Conservation (phyloP, 2,888 invertebrate genomes). For the Nebria brevicollis region DNA sequence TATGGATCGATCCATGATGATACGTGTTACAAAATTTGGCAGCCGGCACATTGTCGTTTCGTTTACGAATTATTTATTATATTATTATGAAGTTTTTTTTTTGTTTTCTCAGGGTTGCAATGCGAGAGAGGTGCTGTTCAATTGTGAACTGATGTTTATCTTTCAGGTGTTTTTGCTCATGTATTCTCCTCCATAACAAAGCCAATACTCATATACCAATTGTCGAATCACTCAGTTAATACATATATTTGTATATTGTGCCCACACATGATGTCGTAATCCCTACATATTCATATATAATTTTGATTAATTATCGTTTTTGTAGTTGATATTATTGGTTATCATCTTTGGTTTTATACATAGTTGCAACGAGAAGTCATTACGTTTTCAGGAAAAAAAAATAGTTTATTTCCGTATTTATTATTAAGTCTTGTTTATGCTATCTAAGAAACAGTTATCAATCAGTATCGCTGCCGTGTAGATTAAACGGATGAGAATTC, state of each 20-base stretch:
- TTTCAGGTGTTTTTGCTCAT: slow-evolving; percentile 43
- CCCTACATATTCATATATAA: neutral
- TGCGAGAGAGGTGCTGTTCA: slow-evolving; percentile 41
- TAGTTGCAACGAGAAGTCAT: slow-evolving; percentile 38
- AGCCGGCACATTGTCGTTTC: slow-evolving; percentile 31
- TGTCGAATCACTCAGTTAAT: slow-evolving; percentile 6
- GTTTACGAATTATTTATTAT: slow-evolving; percentile 32
- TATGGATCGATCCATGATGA: slow-evolving; percentile 4
- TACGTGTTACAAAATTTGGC: neutral
- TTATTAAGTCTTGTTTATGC: slow-evolving; percentile 48
- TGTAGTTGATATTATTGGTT: slow-evolving; percentile 49
- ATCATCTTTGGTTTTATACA: slow-evolving; percentile 40
- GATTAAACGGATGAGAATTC: neutral
- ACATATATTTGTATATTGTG: neutral
- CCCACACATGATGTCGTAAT: too few species aligned
- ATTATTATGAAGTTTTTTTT: slow-evolving; percentile 28
- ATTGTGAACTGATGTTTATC: slow-evolving; percentile 34
- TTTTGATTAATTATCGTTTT: neutral
- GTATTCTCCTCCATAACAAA: slow-evolving; percentile 25
- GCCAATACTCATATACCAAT: slow-evolving; percentile 19
- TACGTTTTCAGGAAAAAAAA: slow-evolving; percentile 48
- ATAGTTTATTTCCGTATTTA: slow-evolving; percentile 49
- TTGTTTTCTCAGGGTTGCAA: slow-evolving; percentile 46
- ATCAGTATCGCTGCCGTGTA: slow-evolving; percentile 14
- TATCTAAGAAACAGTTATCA: slow-evolving; percentile 29